These are phyloP conservation scores for Lamprotornis superbus DNA, from an alignment of 2,113 vertebrate species.

Conservation along the genomic window DNA sequence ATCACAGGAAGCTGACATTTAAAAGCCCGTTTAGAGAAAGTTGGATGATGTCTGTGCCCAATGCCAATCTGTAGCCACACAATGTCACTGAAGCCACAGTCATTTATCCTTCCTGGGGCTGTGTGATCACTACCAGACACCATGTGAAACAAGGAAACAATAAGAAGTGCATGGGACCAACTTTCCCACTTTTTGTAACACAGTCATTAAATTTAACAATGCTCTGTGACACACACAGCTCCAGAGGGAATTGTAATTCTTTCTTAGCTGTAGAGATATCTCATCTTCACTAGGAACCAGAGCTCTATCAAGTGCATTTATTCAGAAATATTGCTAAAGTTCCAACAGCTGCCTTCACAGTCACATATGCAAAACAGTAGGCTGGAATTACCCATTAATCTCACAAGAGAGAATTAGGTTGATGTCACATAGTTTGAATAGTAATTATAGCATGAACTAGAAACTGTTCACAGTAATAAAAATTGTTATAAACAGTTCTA, in stretches of 20 bases:
- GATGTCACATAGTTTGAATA: neutral
- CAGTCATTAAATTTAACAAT: neutral
- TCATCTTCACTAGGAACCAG: neutral
- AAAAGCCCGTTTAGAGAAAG: neutral
- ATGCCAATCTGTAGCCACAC: neutral
- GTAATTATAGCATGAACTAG: slow-evolving; percentile 13
- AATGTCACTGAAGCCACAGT: neutral
- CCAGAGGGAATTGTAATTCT: neutral
- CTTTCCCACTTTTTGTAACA: neutral
- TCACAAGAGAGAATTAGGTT: slow-evolving; percentile 23
- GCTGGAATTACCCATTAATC: slow-evolving; percentile 2
- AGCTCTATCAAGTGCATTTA: neutral
- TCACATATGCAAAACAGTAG: neutral
- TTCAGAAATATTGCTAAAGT: neutral
- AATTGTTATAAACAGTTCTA: slow-evolving; percentile 18
- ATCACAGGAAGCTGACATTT: neutral
- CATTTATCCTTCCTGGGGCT: neutral
- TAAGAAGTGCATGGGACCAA: neutral
- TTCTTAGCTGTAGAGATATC: neutral
- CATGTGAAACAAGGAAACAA: neutral
- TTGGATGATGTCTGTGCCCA: neutral
- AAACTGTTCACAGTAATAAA: slow-evolving; percentile 27
- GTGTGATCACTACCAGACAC: neutral
- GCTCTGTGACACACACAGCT: neutral
- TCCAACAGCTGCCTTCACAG: slow-evolving; percentile 10